Conservation (phyloP, 2,113 vertebrate genomes). For the Ardeotis arabs region DNA sequence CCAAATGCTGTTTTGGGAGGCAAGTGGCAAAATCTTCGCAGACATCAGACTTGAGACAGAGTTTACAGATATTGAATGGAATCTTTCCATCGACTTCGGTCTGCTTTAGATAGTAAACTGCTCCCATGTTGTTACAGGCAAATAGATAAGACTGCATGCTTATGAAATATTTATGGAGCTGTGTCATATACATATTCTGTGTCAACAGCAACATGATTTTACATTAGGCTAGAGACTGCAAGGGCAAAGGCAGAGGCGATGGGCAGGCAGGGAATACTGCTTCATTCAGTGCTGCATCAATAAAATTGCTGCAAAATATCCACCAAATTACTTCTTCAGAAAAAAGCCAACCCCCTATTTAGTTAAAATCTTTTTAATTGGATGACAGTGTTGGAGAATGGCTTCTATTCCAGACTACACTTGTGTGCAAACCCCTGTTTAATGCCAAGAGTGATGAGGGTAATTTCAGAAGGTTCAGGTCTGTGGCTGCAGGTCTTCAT, state of each 20-base stretch:
- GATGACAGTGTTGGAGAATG: background rate
- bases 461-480: background rate
- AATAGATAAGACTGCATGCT: background rate
- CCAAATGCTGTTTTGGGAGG: background rate
- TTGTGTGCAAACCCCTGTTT: background rate
- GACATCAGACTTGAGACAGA: background rate
- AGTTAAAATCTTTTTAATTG: background rate
- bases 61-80: background rate
- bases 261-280: background rate
- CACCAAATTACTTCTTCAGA: background rate
- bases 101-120: slow-evolving; percentile 14
- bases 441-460: background rate
- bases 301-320: background rate
- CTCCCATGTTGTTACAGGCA: background rate
- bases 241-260: background rate
- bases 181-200: background rate
- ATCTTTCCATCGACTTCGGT: background rate
- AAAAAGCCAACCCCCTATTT: background rate
- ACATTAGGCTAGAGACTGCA: slow-evolving; percentile 6
- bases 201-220: slow-evolving; percentile 30
- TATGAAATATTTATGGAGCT: slow-evolving; percentile 41
- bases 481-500: background rate
- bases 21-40: background rate
- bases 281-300: background rate
- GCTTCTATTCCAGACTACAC: background rate